A percentile compares a stretch with the other conserved stretches of the same genome.
Evolutionary conservation across 2,888 invertebrate species (phyloP).

Genomic region (Myathropa florea): DNA sequence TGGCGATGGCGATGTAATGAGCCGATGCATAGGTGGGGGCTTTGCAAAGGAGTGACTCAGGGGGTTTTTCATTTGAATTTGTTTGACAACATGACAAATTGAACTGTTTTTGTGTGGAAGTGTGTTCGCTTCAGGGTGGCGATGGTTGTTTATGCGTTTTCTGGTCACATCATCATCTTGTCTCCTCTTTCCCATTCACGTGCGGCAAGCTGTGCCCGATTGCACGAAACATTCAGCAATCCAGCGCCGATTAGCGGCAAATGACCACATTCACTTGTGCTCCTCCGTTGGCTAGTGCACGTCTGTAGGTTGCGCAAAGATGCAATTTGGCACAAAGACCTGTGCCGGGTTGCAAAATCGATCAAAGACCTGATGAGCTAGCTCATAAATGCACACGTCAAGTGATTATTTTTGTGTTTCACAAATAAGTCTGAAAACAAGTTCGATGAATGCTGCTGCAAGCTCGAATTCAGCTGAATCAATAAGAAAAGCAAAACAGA

Average conservation of each 20-base stretch:
- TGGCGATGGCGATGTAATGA: slow-evolving; percentile 1
- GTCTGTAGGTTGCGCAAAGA: slow-evolving; percentile 54
- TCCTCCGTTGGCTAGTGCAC: neutral
- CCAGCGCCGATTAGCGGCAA: neutral
- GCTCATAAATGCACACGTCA: neutral
- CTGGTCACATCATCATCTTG: too few species aligned
- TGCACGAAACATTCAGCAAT: neutral
- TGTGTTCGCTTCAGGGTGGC: neutral
- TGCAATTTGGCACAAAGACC: slow-evolving; percentile 63
- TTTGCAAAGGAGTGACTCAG: neutral
- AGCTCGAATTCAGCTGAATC: slow-evolving; percentile 41
- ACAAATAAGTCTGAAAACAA: neutral
- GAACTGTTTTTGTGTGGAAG: neutral
- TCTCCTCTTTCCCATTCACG: too few species aligned
- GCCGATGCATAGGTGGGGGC: neutral
- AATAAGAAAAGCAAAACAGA: slow-evolving; percentile 22
- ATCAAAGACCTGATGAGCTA: slow-evolving; percentile 23
- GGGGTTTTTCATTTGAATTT: neutral
- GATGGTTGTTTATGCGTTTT: neutral
- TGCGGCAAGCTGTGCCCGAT: neutral
- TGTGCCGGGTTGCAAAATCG: slow-evolving; percentile 34
- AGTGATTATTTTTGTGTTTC: neutral
- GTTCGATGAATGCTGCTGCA: neutral
- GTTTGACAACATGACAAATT: neutral
- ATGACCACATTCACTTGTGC: neutral